phyloP scores from a whole-genome alignment of 2,888 invertebrate genomes.

The Ornithoptera alexandrae region DNA sequence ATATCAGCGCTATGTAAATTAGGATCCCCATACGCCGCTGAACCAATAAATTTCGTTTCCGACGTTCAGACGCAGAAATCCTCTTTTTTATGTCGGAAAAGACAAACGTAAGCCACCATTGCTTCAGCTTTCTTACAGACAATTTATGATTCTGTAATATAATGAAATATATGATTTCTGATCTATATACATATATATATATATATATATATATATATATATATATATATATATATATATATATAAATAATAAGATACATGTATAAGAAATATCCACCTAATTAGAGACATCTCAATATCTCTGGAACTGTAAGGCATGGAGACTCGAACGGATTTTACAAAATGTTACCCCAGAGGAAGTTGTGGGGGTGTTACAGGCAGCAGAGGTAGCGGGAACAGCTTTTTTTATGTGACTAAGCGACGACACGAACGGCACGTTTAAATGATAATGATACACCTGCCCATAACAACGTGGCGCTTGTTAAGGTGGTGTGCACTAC shows the following conservation, averaged over 20 bases:
- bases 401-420: too few relatives aligned
- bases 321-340: too few relatives aligned
- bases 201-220: constrained; percentile 7
- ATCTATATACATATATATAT: not conserved
- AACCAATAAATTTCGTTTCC: constrained; percentile 16
- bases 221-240: constrained; percentile 5
- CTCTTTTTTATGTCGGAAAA: not conserved
- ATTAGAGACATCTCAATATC: too few relatives aligned
- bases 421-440: too few relatives aligned
- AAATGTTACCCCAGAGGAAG: too few relatives aligned
- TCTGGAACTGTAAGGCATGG: too few relatives aligned
- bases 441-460: too few relatives aligned
- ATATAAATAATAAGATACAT: not conserved
- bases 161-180: not conserved
- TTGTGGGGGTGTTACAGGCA: too few relatives aligned
- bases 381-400: too few relatives aligned
- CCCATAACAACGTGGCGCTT: too few relatives aligned
- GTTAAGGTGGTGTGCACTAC: too few relatives aligned
- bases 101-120: constrained; percentile 3
- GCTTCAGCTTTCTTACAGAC: not conserved
- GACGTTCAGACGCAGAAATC: constrained; percentile 6
- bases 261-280: too few relatives aligned
- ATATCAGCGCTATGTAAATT: constrained; percentile 18
- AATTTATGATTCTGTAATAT: not conserved
- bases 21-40: constrained; percentile 8